phyloP scores from a whole-genome alignment of 2,113 vertebrate species.

The Climacteris rufus region DNA sequence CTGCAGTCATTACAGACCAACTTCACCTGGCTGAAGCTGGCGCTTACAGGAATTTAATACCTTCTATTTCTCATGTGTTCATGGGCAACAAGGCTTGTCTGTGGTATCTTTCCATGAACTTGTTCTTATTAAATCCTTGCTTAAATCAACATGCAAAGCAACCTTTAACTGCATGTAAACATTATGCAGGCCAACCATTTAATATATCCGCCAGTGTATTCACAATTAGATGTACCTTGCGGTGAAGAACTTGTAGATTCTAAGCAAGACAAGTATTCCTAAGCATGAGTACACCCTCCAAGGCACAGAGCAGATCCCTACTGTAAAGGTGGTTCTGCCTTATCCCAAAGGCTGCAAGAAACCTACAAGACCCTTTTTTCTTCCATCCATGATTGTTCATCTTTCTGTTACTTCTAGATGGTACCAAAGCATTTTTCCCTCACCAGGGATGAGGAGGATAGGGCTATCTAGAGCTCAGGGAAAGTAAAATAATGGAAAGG shows the following conservation, averaged over 20 bases:
- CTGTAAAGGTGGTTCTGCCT: background rate
- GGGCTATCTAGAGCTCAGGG: background rate
- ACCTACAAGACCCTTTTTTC: background rate
- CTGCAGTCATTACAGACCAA: background rate
- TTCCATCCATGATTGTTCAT: background rate
- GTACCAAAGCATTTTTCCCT: background rate
- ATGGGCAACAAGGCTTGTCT: background rate
- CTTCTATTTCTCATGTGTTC: background rate
- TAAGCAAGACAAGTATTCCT: background rate
- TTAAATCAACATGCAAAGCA: background rate
- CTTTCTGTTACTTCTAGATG: background rate
- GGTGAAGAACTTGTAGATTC: background rate
- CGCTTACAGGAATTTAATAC: background rate
- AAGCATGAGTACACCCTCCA: background rate
- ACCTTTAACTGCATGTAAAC: background rate
- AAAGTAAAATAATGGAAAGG: background rate
- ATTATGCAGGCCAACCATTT: background rate
- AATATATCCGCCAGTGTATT: background rate
- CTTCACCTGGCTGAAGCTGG: constrained; percentile 5
- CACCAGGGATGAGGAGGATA: background rate
- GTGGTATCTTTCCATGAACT: background rate
- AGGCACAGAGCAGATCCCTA: background rate
- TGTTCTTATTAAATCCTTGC: background rate
- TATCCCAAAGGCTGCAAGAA: background rate
- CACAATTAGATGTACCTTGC: background rate